Evolutionary conservation across 2,113 vertebrate genomes (phyloP).

Genomic region (Chlamydotis undulata): DNA sequence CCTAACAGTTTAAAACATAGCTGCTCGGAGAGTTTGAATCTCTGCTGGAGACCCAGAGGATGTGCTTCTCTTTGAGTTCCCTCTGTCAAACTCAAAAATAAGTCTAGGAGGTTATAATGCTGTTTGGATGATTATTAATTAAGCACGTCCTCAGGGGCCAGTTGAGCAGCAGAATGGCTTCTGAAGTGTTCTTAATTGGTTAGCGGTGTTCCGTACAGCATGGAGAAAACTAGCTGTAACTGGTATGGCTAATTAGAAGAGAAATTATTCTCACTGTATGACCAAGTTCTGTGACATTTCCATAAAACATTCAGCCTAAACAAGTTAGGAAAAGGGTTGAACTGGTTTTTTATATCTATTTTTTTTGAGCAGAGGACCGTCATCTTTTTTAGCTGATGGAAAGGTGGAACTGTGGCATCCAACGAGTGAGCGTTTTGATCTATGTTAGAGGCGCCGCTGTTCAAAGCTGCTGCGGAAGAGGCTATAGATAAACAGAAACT

Average conservation of each 20-base stretch:
- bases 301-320: not conserved
- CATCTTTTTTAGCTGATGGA: not conserved
- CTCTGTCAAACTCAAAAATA: not conserved
- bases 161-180: not conserved
- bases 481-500: not conserved
- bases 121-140: not conserved
- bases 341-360: not conserved
- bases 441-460: not conserved
- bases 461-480: not conserved
- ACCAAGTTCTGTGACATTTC: not conserved
- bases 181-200: not conserved
- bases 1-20: not conserved
- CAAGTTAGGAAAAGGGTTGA: not conserved
- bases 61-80: not conserved
- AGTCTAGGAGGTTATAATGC: not conserved
- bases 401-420: not conserved
- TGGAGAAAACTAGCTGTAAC: not conserved
- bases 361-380: not conserved
- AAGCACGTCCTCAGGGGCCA: not conserved
- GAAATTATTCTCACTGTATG: not conserved
- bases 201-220: not conserved
- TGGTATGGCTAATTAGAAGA: not conserved
- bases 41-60: not conserved
- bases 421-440: not conserved
- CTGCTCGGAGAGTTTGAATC: not conserved